Evolutionary conservation across 2,888 invertebrate genomes (phyloP), one percentile per base, ranked within the genome.

Genomic region (Cryptosula pallasiana): DNA sequence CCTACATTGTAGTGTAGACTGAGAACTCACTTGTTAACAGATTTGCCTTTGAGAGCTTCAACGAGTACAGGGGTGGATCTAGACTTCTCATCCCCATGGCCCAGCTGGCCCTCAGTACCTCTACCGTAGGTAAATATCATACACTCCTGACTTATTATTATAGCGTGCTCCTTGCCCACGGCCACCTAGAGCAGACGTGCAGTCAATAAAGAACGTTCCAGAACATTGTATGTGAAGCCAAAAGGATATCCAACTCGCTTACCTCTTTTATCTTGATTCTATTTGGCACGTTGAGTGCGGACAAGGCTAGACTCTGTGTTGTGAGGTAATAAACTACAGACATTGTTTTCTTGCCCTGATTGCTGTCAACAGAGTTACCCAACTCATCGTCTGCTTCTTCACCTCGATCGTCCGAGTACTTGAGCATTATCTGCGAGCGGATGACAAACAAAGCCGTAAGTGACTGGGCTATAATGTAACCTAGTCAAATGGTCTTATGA

Each of bases 71-170:
- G 90, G 78, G 87, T 87, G 69, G 86, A 86, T 73, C 86, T 85
- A 85, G 87, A 76, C 58, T 78, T 77, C 1, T 77, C 76, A 58
- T 80, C 78, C 0, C 85, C 86, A 73, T 86, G 81, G 55, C 90
- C 91, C 69, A 91, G 83, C 80, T 91, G 90, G 0, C 91, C 91
- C 78, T 87, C 86, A 5, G 84, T 82, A 27, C 90, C 90, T 78
- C 89, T 88, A 25, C 91, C 91, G 90, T 91, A 91, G 0, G 89
- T 87, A 79, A 88, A 91, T 1, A 90, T 89, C 54, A 88, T 84
- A 29, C 88, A 87, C 80, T 91, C 90, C 83, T 77, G 79, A 58
- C 84, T 83, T n/a, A 85, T 80, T 20, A 82, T 84, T 55, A 86
- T 81, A 72, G 83, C 81, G 79, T 85, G 85, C 72, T 83, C 82